Evolutionary conservation across 2,797 vertebrate genomes (phyloP).

Genomic region (Saxicola maurus): DNA sequence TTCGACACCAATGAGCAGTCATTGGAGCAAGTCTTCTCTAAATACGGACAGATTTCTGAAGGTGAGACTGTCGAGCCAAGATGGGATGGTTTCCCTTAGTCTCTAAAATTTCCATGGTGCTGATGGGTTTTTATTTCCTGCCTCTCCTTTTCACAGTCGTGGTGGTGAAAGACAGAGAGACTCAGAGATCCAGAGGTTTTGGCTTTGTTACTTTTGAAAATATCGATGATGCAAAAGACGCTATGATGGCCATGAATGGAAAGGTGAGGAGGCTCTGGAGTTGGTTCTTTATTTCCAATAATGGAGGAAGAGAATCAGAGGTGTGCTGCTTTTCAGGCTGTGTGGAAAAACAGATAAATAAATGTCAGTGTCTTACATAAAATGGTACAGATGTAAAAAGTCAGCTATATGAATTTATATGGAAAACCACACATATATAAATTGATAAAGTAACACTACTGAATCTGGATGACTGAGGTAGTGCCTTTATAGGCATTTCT

Average conservation of each 20-base stretch:
- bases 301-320: accelerated
- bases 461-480: accelerated
- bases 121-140: accelerated
- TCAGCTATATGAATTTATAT: accelerated
- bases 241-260: conserved; percentile 91
- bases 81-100: accelerated
- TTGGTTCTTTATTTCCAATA: accelerated
- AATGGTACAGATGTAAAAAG: accelerated
- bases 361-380: accelerated
- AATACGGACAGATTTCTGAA: conserved; percentile 89
- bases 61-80: conserved; percentile 57
- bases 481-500: accelerated
- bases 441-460: accelerated
- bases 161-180: conserved; percentile 92
- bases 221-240: conserved; percentile 90
- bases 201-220: conserved; percentile 95
- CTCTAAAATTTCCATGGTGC: accelerated
- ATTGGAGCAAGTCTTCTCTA: conserved; percentile 88
- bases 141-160: conserved; percentile 74
- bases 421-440: accelerated
- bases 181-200: conserved; percentile 89
- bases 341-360: accelerated
- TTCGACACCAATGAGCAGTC: conserved; percentile 93
- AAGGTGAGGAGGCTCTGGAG: conserved; percentile 76
- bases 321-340: accelerated